A percentile compares a stretch with the other conserved stretches of the same genome.
These are phyloP conservation scores for Epizoanthus ramosus DNA, from an alignment of 92 coral and sea anemone genomes.

Conservation along the genomic window DNA sequence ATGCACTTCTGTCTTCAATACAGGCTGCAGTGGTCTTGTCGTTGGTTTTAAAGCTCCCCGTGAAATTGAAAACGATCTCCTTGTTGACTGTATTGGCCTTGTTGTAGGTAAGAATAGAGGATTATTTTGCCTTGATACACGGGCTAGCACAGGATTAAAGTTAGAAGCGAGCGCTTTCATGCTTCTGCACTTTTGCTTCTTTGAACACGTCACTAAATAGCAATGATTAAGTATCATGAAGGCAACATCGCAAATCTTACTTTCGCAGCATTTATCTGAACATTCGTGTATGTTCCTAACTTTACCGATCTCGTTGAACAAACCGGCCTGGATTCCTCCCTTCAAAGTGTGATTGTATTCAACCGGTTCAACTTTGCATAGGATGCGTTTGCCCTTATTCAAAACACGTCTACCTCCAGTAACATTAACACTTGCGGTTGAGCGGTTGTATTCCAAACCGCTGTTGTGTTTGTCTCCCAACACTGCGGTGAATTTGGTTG, in stretches of 20 bases:
- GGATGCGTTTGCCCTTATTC: not conserved
- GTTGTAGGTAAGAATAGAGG: not conserved
- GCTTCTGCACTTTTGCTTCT: conserved; percentile 72
- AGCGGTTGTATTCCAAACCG: not conserved
- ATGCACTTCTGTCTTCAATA: not conserved
- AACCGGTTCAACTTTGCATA: conserved; percentile 67
- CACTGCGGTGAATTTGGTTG: not conserved
- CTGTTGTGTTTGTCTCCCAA: not conserved
- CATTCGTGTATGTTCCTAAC: conserved; percentile 68
- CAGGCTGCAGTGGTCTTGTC: not conserved
- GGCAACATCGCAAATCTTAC: conserved; percentile 86
- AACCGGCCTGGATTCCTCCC: conserved; percentile 85
- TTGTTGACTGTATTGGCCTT: not conserved
- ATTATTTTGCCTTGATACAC: conserved; percentile 42
- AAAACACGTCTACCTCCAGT: not conserved
- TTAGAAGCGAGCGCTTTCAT: conserved; percentile 88
- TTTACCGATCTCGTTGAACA: conserved; percentile 81
- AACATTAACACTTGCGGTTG: not conserved
- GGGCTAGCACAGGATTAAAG: conserved; percentile 80
- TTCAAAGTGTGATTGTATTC: conserved; percentile 80
- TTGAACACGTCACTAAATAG: conserved; percentile 84
- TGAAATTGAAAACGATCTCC: too few relatives aligned
- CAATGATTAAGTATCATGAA: conserved; percentile 89
- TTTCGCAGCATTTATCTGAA: conserved; percentile 75
- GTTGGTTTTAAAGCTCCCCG: not conserved